phyloP scores from a whole-genome alignment of 2,888 invertebrate genomes.

The Trachelus troglodyta region DNA sequence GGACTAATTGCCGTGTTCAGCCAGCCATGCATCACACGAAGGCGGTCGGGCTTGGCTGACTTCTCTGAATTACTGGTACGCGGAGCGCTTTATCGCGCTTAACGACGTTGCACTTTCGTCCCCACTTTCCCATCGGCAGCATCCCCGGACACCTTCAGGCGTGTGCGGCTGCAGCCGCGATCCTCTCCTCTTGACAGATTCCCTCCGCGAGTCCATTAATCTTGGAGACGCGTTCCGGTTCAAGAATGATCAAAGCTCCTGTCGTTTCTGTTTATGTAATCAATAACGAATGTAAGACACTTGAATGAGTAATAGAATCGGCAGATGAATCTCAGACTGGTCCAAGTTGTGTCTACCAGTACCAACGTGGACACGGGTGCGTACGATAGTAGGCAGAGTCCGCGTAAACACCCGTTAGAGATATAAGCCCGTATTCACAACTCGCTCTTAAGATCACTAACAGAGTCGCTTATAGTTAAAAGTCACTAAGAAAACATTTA shows the following conservation, averaged over 20 bases:
- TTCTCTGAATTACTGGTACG: slow-evolving; percentile 44
- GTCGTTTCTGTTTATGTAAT: background rate
- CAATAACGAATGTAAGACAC: background rate
- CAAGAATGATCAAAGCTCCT: background rate
- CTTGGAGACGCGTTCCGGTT: background rate
- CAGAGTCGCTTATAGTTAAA: too few relatives aligned
- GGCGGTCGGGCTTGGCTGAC: slow-evolving; percentile 28
- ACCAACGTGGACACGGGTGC: background rate
- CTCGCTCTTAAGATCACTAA: too few relatives aligned
- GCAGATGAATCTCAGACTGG: background rate
- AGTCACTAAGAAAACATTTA: too few relatives aligned
- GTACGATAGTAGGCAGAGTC: background rate
- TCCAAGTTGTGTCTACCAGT: background rate
- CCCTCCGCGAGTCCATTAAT: background rate
- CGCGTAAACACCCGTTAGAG: background rate
- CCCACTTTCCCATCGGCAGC: background rate
- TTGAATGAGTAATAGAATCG: background rate
- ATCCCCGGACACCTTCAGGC: background rate
- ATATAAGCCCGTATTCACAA: too few relatives aligned
- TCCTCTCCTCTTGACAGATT: background rate
- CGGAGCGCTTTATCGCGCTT: slow-evolving; percentile 50
- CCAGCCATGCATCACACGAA: slow-evolving; percentile 48
- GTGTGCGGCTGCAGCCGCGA: background rate
- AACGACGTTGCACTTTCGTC: slow-evolving; percentile 34
- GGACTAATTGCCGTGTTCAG: slow-evolving; percentile 50